Conservation (phyloP, 2,797 vertebrate genomes). For the Sparidentex hasta region DNA sequence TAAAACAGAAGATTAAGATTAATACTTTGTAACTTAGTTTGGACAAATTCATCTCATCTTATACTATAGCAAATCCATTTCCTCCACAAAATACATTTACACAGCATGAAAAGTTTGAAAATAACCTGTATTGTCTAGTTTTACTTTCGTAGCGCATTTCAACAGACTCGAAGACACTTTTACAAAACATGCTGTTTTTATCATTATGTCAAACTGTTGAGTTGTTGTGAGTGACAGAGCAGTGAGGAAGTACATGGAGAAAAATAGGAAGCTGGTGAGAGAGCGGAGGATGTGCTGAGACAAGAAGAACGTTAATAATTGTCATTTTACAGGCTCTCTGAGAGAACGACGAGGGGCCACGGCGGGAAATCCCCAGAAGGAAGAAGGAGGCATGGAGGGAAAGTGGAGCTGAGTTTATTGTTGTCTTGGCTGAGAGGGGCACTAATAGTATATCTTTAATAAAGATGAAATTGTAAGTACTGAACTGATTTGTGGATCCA, state of each 20-base stretch:
- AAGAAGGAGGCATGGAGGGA: background rate
- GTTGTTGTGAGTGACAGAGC: slow-evolving; percentile 4
- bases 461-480: background rate
- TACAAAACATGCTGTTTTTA: background rate
- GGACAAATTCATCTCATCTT: background rate
- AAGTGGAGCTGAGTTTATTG: background rate
- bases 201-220: background rate
- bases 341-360: background rate
- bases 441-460: background rate
- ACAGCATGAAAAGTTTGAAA: background rate
- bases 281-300: slow-evolving; percentile 33
- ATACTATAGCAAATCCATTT: background rate
- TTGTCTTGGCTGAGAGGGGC: background rate
- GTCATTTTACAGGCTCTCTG: slow-evolving; percentile 36
- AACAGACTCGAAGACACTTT: too few relatives aligned
- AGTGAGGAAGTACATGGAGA: slow-evolving; percentile 6
- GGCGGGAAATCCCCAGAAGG: background rate
- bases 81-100: background rate
- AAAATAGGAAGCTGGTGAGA: slow-evolving; percentile 15
- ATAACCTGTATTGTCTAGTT: background rate
- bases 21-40: background rate
- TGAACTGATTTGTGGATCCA: too few relatives aligned
- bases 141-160: too few relatives aligned
- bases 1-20: background rate
- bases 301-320: slow-evolving; percentile 37